phyloP scores from a whole-genome alignment of 2,797 vertebrate genomes.

The Podarcis lilfordi region DNA sequence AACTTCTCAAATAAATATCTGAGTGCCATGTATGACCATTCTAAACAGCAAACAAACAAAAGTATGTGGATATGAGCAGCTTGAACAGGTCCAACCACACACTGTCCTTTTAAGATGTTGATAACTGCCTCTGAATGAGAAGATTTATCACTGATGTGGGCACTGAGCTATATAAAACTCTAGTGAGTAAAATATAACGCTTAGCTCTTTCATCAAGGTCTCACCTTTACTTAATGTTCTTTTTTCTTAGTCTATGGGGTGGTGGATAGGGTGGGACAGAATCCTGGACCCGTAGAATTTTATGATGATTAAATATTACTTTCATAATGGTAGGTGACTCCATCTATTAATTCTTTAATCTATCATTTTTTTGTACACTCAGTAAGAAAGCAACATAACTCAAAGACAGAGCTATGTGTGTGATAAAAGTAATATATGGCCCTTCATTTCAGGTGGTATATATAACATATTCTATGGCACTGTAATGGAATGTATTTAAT shows the following conservation, averaged over 20 bases:
- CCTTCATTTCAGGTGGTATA: constrained; percentile 36
- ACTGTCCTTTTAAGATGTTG: constrained; percentile 17
- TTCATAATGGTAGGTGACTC: constrained; percentile 49
- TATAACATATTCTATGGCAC: constrained; percentile 16
- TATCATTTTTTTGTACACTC: background rate
- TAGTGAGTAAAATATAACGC: constrained; percentile 32
- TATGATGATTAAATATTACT: constrained; percentile 47
- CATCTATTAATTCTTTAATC: constrained; percentile 53
- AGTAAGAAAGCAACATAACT: constrained; percentile 54
- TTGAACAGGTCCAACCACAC: constrained; percentile 19
- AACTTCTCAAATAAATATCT: constrained; percentile 20
- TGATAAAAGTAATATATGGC: constrained; percentile 33
- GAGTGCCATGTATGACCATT: background rate
- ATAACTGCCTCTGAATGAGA: constrained; percentile 44
- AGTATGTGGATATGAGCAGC: constrained; percentile 5
- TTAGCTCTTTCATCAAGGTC: constrained; percentile 32
- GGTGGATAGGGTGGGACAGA: background rate
- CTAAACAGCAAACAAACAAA: background rate
- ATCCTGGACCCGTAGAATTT: constrained; percentile 34
- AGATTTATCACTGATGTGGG: constrained; percentile 34
- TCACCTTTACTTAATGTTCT: constrained; percentile 50
- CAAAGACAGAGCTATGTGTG: constrained; percentile 7
- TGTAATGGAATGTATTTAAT: constrained; percentile 43
- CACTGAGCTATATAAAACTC: constrained; percentile 32
- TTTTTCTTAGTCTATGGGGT: background rate